phyloP scores from a whole-genome alignment of 1,140 invertebrate species.

The Vanessa atalanta region DNA sequence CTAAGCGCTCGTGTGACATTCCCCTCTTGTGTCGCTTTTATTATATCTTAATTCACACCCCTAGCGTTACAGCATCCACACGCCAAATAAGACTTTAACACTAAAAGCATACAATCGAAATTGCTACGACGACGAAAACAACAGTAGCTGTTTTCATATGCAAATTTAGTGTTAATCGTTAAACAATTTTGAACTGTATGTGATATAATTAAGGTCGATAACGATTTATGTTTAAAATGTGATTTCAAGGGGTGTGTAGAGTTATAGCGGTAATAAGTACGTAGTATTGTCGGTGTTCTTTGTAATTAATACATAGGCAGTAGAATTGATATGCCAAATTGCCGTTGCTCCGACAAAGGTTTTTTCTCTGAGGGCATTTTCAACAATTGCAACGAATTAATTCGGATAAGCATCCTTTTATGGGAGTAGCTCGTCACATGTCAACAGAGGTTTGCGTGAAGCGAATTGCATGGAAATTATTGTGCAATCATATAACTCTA shows the following conservation, averaged over 20 bases:
- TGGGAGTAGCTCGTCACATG: constrained; percentile 30
- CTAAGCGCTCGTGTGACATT: constrained; percentile 70
- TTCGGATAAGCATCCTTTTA: constrained; percentile 21
- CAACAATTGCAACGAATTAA: constrained; percentile 45
- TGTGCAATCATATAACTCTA: too few species aligned
- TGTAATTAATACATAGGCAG: constrained; percentile 75
- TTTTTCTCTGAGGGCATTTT: constrained; percentile 43
- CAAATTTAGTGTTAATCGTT: constrained; percentile 44
- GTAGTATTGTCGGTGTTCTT: constrained; percentile 60
- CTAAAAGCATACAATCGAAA: constrained; percentile 33
- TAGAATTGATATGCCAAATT: constrained; percentile 72
- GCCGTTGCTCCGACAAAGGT: constrained; percentile 56
- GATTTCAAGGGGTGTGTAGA: constrained; percentile 55
- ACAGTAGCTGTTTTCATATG: constrained; percentile 52
- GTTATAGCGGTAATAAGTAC: constrained; percentile 62
- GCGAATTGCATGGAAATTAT: neutral
- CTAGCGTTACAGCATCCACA: constrained; percentile 38
- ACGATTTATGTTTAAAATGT: constrained; percentile 24
- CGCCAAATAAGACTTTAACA: constrained; percentile 33
- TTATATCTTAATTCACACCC: constrained; percentile 78
- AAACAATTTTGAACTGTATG: constrained; percentile 42
- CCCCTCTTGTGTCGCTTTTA: constrained; percentile 67
- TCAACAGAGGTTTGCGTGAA: constrained; percentile 9
- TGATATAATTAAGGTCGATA: constrained; percentile 29
- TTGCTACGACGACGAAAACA: constrained; percentile 2